Percentiles rank a stretch among this genome's conserved stretches.
Conservation (phyloP, 2,888 invertebrate species). For the Chironomus tentans region DNA sequence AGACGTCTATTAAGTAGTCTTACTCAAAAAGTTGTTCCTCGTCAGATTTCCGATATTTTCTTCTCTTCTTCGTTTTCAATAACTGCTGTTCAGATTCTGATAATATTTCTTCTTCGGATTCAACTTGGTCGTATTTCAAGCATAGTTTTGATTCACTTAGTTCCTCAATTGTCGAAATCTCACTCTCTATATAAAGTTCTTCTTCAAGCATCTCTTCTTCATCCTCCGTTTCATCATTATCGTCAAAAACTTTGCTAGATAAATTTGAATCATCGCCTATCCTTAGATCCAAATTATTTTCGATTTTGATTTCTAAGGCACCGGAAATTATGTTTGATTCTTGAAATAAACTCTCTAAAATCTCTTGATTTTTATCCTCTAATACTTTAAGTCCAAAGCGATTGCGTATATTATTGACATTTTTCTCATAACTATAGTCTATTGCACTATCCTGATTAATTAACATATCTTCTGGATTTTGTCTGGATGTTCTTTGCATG, state of each 20-base stretch:
- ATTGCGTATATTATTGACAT: neutral
- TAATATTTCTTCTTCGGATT: too few relatives aligned
- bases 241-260: neutral
- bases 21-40: constrained; percentile 4
- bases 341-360: neutral
- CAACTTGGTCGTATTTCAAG: too few relatives aligned
- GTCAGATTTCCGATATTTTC: neutral
- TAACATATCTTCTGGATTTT: neutral
- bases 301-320: constrained; percentile 18
- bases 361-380: neutral
- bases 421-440: neutral
- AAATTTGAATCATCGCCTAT: too few relatives aligned
- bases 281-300: neutral
- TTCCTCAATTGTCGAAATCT: neutral
- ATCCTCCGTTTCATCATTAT: neutral
- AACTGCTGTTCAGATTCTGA: too few relatives aligned
- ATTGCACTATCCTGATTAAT: neutral
- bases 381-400: neutral
- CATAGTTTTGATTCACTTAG: neutral
- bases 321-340: neutral
- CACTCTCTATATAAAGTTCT: neutral
- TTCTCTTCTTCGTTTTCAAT: too few relatives aligned
- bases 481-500: neutral
- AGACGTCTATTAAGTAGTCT: neutral
- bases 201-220: neutral